Evolutionary conservation across 2,797 vertebrate species (phyloP).

Genomic region (Centroberyx gerrardi): DNA sequence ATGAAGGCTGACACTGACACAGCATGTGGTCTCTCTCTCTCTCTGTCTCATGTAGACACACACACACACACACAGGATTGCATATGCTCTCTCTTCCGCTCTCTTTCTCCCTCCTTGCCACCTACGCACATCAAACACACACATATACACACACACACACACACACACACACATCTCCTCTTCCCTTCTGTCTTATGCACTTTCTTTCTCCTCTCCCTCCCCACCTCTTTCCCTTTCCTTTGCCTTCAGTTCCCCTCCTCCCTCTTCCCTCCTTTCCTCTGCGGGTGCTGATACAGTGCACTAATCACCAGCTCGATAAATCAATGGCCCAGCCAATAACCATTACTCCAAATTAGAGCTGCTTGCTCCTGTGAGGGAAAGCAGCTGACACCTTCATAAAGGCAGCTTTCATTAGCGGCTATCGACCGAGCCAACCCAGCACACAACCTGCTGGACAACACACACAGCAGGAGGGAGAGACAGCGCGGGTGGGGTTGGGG

Average conservation of each 20-base stretch:
- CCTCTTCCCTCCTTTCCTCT: not conserved
- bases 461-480: constrained; percentile 20
- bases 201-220: not conserved
- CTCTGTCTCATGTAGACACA: not conserved
- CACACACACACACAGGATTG: not conserved
- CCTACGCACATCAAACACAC: not conserved
- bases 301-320: constrained; percentile 77
- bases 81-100: constrained; percentile 11
- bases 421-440: constrained; percentile 74
- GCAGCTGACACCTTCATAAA: constrained; percentile 84
- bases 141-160: constrained; percentile 1
- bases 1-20: constrained; percentile 1
- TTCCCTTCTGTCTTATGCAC: constrained; percentile 17
- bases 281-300: constrained; percentile 64
- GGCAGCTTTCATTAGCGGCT: constrained; percentile 77
- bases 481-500: constrained; percentile 21
- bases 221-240: not conserved
- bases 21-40: constrained; percentile 36
- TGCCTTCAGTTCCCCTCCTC: not conserved
- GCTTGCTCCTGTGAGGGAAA: constrained; percentile 63
- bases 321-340: constrained; percentile 75
- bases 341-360: constrained; percentile 80
- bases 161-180: not conserved
- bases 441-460: constrained; percentile 50
- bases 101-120: constrained; percentile 6